These are phyloP conservation scores for Mus minutoides DNA, from an alignment of 2,797 vertebrate species.

Conservation along the genomic window DNA sequence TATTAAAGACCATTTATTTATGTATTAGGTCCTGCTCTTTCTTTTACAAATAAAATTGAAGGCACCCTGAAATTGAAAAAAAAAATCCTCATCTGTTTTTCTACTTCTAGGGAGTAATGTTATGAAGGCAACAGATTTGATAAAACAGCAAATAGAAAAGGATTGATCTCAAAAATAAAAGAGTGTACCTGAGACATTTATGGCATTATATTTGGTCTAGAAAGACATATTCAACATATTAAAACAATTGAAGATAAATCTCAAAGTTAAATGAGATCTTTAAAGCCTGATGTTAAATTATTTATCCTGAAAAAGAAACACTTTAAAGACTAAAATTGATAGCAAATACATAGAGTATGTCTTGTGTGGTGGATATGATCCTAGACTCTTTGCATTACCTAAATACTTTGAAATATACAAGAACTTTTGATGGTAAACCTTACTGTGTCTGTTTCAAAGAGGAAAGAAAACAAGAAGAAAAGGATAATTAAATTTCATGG, in stretches of 20 bases:
- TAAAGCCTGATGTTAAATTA: constrained; percentile 5
- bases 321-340: not conserved
- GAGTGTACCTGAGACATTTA: not conserved
- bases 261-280: constrained; percentile 21
- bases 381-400: not conserved
- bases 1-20: not conserved
- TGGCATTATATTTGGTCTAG: constrained; percentile 1
- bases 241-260: constrained; percentile 33
- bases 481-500: constrained; percentile 17
- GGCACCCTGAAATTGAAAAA: not conserved
- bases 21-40: constrained; percentile 18
- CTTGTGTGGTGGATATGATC: not conserved
- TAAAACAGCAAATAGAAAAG: not conserved
- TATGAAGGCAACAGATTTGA: not conserved
- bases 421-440: not conserved
- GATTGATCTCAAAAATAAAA: not conserved
- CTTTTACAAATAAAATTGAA: constrained; percentile 25
- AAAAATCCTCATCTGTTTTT: not conserved
- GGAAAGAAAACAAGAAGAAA: not conserved
- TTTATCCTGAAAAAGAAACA: not conserved
- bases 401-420: not conserved
- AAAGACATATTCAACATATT: not conserved
- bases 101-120: not conserved
- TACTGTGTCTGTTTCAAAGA: not conserved
- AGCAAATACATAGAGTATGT: not conserved